Evolutionary conservation across 2,888 invertebrate species (phyloP), one percentile per base, ranked within the genome.

Genomic region (Plagodis dolabraria): DNA sequence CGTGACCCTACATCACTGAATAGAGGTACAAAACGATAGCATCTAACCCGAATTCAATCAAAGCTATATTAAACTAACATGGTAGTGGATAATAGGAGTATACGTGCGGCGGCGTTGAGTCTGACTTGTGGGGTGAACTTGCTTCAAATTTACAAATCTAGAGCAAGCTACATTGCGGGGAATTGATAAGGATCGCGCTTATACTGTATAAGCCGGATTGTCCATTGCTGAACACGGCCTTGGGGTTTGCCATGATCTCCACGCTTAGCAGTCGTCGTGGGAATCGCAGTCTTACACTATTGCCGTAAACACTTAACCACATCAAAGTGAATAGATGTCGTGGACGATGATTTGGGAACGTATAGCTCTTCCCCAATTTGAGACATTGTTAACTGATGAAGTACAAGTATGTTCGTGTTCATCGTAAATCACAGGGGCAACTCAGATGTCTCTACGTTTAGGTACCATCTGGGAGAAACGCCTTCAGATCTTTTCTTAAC

Each of bases 131-230:
- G 22, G 46, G 54, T 53, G 50, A 51, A 55, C 53, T 54, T 54
- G 53, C n/a, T 34, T 47, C 48, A 58, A 59, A 64, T 60, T 50
- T 45, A 33, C 45, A 59, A 64, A 58, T 56, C 52, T 22, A 53
- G 50, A 53, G 56, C 12, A 51, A 47, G 34, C 47, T 33, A 47
- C 53, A 44, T 43, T 22, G 22, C 8, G 34, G n/a, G 46, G 42
- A 11, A 34, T 42, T n/a, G 10, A 44, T n/a, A n/a, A n/a, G n/a
- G n/a, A n/a, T n/a, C n/a, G n/a, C n/a, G n/a, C n/a, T n/a, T n/a
- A n/a, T n/a, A n/a, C n/a, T n/a, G n/a, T n/a, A n/a, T n/a, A n/a
- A n/a, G n/a, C n/a, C n/a, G n/a, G n/a, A n/a, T n/a, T n/a, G n/a
- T n/a, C n/a, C n/a, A n/a, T n/a, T n/a, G n/a, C n/a, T n/a, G n/a